Conservation (phyloP, 2,888 invertebrate genomes). For the Tetragonula carbonaria region DNA sequence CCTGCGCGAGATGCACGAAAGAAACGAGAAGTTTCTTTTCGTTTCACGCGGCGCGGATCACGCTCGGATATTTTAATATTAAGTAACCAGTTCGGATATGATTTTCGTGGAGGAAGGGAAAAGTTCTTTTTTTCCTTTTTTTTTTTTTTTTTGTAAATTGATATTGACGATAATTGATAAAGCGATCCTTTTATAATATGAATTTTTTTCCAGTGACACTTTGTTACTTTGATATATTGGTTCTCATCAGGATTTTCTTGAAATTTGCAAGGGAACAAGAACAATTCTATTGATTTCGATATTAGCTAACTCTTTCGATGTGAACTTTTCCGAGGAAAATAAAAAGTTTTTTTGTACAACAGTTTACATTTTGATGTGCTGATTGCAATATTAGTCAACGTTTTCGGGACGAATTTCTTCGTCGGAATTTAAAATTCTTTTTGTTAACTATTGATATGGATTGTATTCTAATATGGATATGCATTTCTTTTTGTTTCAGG, state of each 20-base stretch:
- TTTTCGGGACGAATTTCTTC: neutral
- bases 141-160: too few relatives aligned
- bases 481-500: slow-evolving; percentile 67
- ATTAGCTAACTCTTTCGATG: too few relatives aligned
- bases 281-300: too few relatives aligned
- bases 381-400: neutral
- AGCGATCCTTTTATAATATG: neutral
- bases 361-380: neutral
- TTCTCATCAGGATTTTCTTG: too few relatives aligned
- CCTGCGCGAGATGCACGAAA: neutral
- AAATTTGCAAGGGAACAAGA: too few relatives aligned
- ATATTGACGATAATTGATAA: too few relatives aligned
- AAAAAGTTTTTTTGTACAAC: neutral
- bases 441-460: neutral
- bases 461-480: neutral
- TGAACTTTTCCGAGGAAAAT: neutral
- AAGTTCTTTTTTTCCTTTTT: too few relatives aligned
- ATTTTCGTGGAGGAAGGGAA: too few relatives aligned
- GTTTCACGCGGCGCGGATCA: neutral
- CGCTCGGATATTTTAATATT: neutral
- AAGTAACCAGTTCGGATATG: neutral
- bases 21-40: neutral
- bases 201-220: neutral
- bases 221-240: too few relatives aligned
- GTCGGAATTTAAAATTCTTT: neutral